A percentile compares a stretch with the other conserved stretches of the same genome.
phyloP scores from a whole-genome alignment of 2,888 invertebrate species.

The Polyommatus icarus region DNA sequence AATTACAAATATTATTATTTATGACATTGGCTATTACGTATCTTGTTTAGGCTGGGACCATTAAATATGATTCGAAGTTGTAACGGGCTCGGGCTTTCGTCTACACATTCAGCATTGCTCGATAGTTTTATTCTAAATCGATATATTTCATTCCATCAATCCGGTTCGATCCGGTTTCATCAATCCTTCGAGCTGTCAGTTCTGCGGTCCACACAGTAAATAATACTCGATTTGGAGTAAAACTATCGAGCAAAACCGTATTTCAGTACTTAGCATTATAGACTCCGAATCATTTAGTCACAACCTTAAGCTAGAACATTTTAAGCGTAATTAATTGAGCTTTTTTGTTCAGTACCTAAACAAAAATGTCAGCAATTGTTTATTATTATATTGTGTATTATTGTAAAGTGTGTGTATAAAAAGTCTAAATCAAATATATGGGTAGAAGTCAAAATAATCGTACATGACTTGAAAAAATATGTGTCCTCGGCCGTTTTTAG shows the following conservation, averaged over 20 bases:
- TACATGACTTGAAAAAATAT: no score
- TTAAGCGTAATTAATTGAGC: conserved; percentile 17
- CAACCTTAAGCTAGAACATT: background rate
- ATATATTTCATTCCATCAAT: no score
- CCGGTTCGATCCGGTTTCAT: no score
- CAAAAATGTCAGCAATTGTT: background rate
- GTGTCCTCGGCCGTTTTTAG: no score
- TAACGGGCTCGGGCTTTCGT: background rate
- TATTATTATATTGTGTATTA: background rate
- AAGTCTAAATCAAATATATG: background rate
- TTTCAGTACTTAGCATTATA: background rate
- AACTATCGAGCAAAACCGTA: no score
- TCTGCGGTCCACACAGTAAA: no score
- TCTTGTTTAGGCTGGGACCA: background rate
- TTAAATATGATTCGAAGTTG: background rate
- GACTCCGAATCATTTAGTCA: background rate
- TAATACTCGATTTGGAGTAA: no score
- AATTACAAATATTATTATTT: background rate
- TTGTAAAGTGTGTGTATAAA: background rate
- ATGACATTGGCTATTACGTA: background rate
- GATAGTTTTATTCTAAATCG: no score
- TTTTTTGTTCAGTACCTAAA: background rate
- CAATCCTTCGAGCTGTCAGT: no score
- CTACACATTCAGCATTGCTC: no score
- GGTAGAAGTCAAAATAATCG: no score